Conservation (phyloP, 1,140 invertebrate species). For the Spodoptera litura region DNA sequence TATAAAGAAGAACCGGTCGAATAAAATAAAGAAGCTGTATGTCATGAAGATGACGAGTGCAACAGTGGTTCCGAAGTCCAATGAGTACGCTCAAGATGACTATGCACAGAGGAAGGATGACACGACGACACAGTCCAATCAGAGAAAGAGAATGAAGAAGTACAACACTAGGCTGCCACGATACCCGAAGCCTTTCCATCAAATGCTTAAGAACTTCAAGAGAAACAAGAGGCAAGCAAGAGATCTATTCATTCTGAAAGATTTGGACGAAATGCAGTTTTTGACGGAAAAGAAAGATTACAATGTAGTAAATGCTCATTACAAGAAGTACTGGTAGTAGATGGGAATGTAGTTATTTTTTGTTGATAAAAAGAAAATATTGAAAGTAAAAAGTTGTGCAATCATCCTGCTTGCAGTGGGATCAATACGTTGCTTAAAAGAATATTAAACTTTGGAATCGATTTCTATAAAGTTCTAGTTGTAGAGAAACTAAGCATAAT, state of each 20-base stretch:
- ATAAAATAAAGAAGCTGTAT: constrained; percentile 63
- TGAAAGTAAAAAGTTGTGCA: neutral
- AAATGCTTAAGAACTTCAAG: constrained; percentile 56
- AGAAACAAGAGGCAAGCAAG: constrained; percentile 65
- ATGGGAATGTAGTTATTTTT: neutral
- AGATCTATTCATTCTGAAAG: constrained; percentile 68
- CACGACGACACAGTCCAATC: constrained; percentile 58
- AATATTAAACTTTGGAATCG: no score
- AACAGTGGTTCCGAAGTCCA: constrained; percentile 50
- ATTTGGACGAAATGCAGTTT: constrained; percentile 77
- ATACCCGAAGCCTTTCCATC: constrained; percentile 75
- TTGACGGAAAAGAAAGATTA: constrained; percentile 66
- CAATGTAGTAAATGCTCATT: constrained; percentile 65
- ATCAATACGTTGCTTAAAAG: no score
- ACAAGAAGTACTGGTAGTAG: constrained; percentile 71
- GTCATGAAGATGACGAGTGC: constrained; percentile 59
- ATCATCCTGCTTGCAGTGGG: no score
- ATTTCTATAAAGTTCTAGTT: no score
- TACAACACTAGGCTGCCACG: constrained; percentile 61
- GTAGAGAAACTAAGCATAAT: no score
- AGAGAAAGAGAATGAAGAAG: constrained; percentile 65
- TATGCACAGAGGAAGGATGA: constrained; percentile 52
- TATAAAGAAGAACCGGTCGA: constrained; percentile 70
- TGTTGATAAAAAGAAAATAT: neutral
- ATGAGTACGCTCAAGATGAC: constrained; percentile 49